Evolutionary conservation across 1,140 invertebrate species (phyloP).

Genomic region (Bombyx mandarina): DNA sequence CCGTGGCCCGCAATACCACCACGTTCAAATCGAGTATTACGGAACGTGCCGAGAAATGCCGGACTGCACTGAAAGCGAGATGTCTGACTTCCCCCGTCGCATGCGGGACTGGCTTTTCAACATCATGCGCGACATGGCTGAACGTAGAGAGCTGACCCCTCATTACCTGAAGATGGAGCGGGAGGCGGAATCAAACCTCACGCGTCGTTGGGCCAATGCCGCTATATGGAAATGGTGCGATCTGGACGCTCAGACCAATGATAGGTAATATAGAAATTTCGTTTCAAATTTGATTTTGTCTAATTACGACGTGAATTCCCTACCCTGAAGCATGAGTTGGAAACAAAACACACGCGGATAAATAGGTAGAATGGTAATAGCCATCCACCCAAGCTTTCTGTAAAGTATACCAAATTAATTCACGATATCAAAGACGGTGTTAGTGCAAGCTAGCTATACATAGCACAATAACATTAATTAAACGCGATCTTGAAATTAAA

Average conservation of each 20-base stretch:
- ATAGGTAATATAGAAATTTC: constrained; percentile 69
- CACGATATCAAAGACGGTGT: too few species aligned
- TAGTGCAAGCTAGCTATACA: too few species aligned
- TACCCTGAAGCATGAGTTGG: too few species aligned
- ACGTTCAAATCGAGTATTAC: constrained; percentile 95
- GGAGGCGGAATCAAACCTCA: constrained; percentile 89
- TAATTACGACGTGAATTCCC: too few species aligned
- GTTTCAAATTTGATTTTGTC: too few species aligned
- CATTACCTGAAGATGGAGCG: constrained; percentile 89
- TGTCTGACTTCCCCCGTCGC: constrained; percentile 91
- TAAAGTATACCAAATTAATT: too few species aligned
- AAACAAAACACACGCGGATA: too few species aligned
- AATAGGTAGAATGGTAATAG: too few species aligned
- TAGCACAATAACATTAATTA: too few species aligned
- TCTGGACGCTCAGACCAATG: constrained; percentile 89
- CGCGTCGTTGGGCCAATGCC: constrained; percentile 88
- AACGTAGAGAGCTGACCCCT: constrained; percentile 87
- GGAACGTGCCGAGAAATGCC: constrained; percentile 82
- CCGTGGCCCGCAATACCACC: constrained; percentile 80
- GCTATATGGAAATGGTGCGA: constrained; percentile 98
- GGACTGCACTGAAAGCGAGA: constrained; percentile 86
- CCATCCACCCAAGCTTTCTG: too few species aligned
- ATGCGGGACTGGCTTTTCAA: constrained; percentile 98
- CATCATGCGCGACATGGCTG: constrained; percentile 94
- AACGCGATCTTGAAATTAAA: too few species aligned